Percentiles rank a stretch among this genome's conserved stretches.
These are phyloP conservation scores for Abramis brama DNA, from an alignment of 2,113 vertebrate genomes.

Conservation along the genomic window DNA sequence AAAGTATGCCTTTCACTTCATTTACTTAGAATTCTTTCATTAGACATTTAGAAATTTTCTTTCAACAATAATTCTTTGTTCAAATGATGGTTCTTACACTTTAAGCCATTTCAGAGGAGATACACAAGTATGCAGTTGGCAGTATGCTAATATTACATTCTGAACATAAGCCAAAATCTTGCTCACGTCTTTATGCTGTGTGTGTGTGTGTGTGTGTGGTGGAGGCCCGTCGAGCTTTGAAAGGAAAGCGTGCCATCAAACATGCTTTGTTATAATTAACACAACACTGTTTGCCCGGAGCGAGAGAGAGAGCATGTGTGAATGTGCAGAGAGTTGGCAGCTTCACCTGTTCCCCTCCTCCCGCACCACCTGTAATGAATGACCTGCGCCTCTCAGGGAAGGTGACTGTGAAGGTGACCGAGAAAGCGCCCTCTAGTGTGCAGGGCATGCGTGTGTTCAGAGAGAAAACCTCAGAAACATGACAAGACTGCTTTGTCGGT, in stretches of 20 bases:
- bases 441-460: neutral
- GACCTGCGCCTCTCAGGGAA: neutral
- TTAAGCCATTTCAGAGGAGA: neutral
- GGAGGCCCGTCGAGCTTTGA: slow-evolving; percentile 23
- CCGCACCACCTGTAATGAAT: slow-evolving; percentile 10
- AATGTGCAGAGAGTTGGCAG: neutral
- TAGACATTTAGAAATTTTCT: neutral
- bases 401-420: slow-evolving; percentile 32
- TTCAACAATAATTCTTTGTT: neutral
- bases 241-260: slow-evolving; percentile 5
- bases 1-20: neutral
- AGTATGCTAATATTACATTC: neutral
- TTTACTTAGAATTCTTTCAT: neutral
- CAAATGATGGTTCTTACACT: neutral
- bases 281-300: neutral
- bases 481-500: neutral
- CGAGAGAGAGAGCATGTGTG: neutral
- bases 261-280: slow-evolving; percentile 30
- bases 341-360: neutral
- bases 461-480: neutral
- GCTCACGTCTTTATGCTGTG: neutral
- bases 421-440: slow-evolving; percentile 35
- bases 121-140: neutral
- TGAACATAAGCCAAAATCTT: neutral
- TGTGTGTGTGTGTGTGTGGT: slow-evolving; percentile 7